Evolutionary conservation across 1,140 invertebrate species (phyloP).

Genomic region (Habropoda laboriosa): DNA sequence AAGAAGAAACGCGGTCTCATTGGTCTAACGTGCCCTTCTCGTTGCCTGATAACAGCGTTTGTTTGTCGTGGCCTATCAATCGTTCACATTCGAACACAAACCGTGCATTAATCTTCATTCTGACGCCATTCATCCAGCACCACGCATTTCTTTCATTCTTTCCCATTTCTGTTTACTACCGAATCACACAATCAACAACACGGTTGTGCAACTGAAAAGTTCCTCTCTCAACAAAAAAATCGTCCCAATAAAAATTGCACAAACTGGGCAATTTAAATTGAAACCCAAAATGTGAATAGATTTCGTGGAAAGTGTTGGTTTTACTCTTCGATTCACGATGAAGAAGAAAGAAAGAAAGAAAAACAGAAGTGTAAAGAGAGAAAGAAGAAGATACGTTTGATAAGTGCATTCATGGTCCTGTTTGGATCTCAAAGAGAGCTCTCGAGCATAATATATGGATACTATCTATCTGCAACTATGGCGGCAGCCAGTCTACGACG

Average conservation of each 20-base stretch:
- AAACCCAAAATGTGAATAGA: too few relatives aligned
- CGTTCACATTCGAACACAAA: not conserved
- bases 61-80: constrained; percentile 44
- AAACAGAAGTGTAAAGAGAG: not conserved
- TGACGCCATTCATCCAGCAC: not conserved
- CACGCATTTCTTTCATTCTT: not conserved
- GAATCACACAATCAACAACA: not conserved
- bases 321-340: not conserved
- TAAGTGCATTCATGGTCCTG: not conserved
- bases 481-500: constrained; percentile 75
- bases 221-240: too few relatives aligned
- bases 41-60: constrained; percentile 23
- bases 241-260: too few relatives aligned
- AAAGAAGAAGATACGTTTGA: not conserved
- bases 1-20: not conserved
- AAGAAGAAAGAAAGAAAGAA: too few relatives aligned
- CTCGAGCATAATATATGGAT: not conserved
- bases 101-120: not conserved
- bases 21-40: constrained; percentile 9
- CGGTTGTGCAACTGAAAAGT: too few relatives aligned
- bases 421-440: not conserved
- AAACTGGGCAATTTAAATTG: too few relatives aligned
- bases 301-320: too few relatives aligned
- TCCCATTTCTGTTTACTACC: not conserved
- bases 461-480: constrained; percentile 33